Evolutionary conservation across 2,113 vertebrate genomes (phyloP).

Genomic region (Candoia aspera): DNA sequence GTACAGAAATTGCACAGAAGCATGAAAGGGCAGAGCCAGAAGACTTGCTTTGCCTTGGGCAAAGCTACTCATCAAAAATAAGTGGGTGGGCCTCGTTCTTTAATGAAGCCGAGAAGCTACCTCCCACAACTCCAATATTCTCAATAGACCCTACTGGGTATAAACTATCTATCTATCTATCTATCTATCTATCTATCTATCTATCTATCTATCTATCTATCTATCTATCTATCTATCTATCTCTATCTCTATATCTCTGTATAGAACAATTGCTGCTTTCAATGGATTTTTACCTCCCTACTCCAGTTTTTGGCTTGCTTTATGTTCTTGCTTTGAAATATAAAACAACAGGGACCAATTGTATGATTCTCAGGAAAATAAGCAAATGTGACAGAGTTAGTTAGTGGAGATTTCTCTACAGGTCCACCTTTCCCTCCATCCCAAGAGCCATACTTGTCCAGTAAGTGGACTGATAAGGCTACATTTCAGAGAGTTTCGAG

Average conservation of each 20-base stretch:
- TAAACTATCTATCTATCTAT: too few species aligned
- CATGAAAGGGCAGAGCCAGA: too few species aligned
- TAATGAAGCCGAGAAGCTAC: too few species aligned
- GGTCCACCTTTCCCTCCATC: not conserved
- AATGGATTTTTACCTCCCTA: not conserved
- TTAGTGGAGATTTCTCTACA: not conserved
- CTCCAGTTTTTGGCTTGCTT: not conserved
- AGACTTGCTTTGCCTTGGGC: too few species aligned
- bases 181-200: too few species aligned
- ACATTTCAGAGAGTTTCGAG: not conserved
- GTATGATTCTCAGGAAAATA: not conserved
- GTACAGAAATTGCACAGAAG: too few species aligned
- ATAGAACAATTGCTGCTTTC: not conserved
- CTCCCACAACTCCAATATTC: too few species aligned
- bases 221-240: too few species aligned
- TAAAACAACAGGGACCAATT: accelerated
- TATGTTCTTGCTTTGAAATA: not conserved
- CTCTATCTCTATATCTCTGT: too few species aligned
- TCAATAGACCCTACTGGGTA: not conserved
- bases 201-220: too few species aligned
- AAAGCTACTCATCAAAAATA: too few species aligned
- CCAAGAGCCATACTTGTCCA: not conserved
- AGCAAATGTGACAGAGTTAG: not conserved
- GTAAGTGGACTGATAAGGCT: not conserved
- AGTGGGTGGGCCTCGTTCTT: too few species aligned